Conservation (phyloP, 2,113 vertebrate genomes). For the Pollachius pollachius region DNA sequence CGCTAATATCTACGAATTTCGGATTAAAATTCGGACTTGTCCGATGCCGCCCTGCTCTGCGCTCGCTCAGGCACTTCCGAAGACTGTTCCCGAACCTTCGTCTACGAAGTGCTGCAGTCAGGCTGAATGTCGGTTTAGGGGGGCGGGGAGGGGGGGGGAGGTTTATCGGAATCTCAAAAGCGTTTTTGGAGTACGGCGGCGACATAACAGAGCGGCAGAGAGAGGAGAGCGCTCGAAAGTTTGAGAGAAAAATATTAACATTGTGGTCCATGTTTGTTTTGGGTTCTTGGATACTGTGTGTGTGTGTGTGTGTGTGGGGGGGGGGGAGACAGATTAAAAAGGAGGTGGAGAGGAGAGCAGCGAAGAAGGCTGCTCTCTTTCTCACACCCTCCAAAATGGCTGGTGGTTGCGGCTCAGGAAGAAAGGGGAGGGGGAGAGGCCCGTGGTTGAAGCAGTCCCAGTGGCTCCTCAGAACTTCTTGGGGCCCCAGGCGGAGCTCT, state of each 20-base stretch:
- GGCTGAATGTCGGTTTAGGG: neutral
- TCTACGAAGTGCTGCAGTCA: neutral
- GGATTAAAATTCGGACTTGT: neutral
- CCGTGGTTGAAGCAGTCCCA: neutral
- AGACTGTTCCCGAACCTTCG: neutral
- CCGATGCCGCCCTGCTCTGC: neutral
- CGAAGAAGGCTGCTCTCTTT: constrained; percentile 41
- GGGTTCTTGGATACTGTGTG: neutral
- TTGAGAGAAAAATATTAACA: neutral
- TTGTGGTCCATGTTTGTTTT: neutral
- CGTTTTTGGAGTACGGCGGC: neutral
- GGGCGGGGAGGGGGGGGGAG: neutral
- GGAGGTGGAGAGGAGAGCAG: constrained; percentile 25
- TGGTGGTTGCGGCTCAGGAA: constrained; percentile 42
- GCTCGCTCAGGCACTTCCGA: neutral
- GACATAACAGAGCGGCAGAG: neutral
- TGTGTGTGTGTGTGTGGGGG: neutral
- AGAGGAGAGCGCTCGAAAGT: neutral
- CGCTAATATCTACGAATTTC: neutral
- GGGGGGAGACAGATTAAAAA: neutral
- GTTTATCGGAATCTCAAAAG: neutral
- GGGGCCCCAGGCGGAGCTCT: constrained; percentile 78
- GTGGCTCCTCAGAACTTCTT: constrained; percentile 74
- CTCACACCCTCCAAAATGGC: constrained; percentile 36
- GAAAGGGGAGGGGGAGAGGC: constrained; percentile 5